Percentiles rank a stretch among this genome's conserved stretches.
Evolutionary conservation across 1,140 invertebrate species (phyloP).

Genomic region (Elymnias hypermnestra): DNA sequence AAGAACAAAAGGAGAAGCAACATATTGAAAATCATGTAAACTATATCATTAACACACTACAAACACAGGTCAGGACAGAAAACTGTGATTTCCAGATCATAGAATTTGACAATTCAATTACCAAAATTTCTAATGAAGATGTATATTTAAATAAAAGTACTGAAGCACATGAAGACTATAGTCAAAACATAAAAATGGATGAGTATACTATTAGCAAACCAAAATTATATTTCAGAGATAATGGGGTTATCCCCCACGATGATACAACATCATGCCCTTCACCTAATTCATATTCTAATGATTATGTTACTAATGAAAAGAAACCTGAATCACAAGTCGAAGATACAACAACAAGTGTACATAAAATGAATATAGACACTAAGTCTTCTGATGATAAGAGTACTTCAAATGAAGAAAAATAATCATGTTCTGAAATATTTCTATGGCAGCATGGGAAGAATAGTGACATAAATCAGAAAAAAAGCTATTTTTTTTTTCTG

Average conservation of each 20-base stretch:
- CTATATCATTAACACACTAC: conserved; percentile 10
- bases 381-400: conserved; percentile 4
- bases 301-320: conserved; percentile 14
- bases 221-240: conserved; percentile 16
- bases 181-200: conserved; percentile 17
- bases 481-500: too few species aligned
- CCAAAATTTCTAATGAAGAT: conserved; percentile 25
- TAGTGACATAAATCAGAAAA: too few species aligned
- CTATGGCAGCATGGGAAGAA: too few species aligned
- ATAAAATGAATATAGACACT: conserved; percentile 5
- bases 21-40: conserved; percentile 28
- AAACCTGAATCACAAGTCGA: conserved; percentile 5
- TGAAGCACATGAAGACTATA: conserved; percentile 24
- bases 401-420: conserved; percentile 6
- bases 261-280: conserved; percentile 11
- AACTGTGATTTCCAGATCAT: conserved; percentile 51
- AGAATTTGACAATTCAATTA: conserved; percentile 34
- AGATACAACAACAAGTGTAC: not conserved
- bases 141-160: conserved; percentile 11
- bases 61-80: conserved; percentile 26
- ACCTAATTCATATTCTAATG: conserved; percentile 2
- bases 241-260: conserved; percentile 15
- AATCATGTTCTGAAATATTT: too few species aligned
- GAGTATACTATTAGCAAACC: conserved; percentile 17
- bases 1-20: conserved; percentile 20